These are phyloP conservation scores for Limnephilus auricula DNA, from an alignment of 2,888 invertebrate species.

Conservation along the genomic window DNA sequence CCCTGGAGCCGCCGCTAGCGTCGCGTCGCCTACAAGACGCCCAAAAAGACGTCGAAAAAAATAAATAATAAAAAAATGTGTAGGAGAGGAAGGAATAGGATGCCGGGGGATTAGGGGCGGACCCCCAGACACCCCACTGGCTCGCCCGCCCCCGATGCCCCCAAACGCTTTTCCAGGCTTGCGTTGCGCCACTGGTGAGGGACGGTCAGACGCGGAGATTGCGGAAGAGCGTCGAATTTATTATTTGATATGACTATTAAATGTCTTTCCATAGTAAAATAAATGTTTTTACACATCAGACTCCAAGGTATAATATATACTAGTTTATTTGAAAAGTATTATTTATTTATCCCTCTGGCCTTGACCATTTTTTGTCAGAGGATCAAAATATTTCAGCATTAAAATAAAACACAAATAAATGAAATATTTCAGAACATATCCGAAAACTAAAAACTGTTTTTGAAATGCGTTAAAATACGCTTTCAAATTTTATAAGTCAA, in stretches of 20 bases:
- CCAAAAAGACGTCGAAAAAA: constrained; percentile 66
- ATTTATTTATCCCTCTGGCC: too few relatives aligned
- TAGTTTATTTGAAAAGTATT: too few relatives aligned
- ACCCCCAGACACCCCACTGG: constrained; percentile 6
- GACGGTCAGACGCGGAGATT: not conserved
- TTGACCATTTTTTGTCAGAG: too few relatives aligned
- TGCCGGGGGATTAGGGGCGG: constrained; percentile 52
- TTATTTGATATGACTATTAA: not conserved
- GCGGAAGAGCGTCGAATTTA: not conserved
- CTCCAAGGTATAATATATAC: too few relatives aligned
- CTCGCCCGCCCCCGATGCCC: not conserved
- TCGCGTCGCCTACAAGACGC: constrained; percentile 64
- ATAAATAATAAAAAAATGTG: constrained; percentile 62
- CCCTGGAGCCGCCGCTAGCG: constrained; percentile 39
- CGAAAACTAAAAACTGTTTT: too few relatives aligned
- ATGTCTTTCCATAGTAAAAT: not conserved
- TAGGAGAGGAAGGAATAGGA: constrained; percentile 52
- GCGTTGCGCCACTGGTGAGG: constrained; percentile 48
- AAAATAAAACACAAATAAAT: too few relatives aligned
- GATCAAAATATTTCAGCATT: too few relatives aligned
- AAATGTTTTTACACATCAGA: too few relatives aligned
- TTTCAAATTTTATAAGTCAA: too few relatives aligned
- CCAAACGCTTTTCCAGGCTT: constrained; percentile 36
- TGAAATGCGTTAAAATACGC: too few relatives aligned
- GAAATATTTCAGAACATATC: too few relatives aligned